Base-by-base conservation (phyloP, 2,888 invertebrate genomes). In the Neria commutata region DNA sequence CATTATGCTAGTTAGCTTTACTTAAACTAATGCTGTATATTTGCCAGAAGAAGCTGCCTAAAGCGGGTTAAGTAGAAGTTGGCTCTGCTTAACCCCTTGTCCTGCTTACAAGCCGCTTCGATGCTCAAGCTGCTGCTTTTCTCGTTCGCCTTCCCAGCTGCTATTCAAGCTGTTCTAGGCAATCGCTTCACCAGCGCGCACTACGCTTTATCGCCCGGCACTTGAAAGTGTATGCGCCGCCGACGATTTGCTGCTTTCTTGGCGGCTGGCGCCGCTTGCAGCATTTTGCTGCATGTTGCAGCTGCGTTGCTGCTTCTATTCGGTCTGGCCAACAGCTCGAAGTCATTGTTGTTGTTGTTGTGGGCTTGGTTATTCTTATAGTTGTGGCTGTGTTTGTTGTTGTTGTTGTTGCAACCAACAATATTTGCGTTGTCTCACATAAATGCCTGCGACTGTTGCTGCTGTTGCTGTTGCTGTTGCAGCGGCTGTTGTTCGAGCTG, bases 401-500 rank as follows among this genome's bases (percentile, higher is more conserved):
- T 37, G 8, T 37, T 3, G n/a, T 37, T 29, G 29, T 10, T 29
- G 21, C 37, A 14, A 40, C 40, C 14, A 10, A 14, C n/a, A 6
- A 23, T 23, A 24, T 47, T 47, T 19, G 6, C 46, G 16, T 24
- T 37, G 11, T 57, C 26, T 57, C 57, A 52, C 46, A 52, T 52
- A 24, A 51, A 42, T 21, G 52, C 54, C 33, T 56, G 29, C 14
- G 23, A 54, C n/a, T 53, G 56, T 33, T 59, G 49, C 42, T 24
- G 21, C n/a, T 53, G 56, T 33, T 59, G 49, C 42, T 24, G 21
- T 19, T 58, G 60, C 52, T 63, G 57, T n/a, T 58, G 58, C 52
- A 58, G 58, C 46, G 58, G 60, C 2, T 37, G 52, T 23, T 63
- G 63, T n/a, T 60, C 47, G 19, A 61, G 54, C 25, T 63, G 62